A percentile compares a stretch with the other conserved stretches of the same genome.
phyloP scores from a whole-genome alignment of 2,113 vertebrate species.

The Dasyurus viverrinus region DNA sequence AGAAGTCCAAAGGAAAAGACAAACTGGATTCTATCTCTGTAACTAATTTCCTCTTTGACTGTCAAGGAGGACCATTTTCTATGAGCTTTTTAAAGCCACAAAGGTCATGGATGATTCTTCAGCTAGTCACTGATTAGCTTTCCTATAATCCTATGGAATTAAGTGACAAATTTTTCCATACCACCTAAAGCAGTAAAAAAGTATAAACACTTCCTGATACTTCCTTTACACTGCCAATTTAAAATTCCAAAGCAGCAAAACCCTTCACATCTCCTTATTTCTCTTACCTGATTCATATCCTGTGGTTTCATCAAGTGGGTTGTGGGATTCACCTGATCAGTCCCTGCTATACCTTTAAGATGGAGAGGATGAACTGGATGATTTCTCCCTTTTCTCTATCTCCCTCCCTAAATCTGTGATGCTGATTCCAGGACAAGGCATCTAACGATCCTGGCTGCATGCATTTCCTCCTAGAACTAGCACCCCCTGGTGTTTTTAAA shows the following conservation, averaged over 20 bases:
- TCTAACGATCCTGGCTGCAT: not conserved
- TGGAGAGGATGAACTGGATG: not conserved
- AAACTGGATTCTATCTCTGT: not conserved
- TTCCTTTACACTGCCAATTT: accelerated
- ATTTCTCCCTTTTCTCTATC: not conserved
- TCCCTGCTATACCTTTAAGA: not conserved
- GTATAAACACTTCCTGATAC: not conserved
- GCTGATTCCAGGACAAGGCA: not conserved
- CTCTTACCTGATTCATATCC: not conserved
- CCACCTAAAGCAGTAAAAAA: not conserved
- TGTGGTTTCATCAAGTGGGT: not conserved
- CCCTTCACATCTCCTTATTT: not conserved
- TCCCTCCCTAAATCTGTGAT: not conserved
- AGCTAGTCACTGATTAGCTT: not conserved
- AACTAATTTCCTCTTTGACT: not conserved
- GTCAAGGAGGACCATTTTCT: not conserved
- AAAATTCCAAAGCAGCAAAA: not conserved
- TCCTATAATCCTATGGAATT: not conserved
- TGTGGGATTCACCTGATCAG: not conserved
- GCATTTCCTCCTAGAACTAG: not conserved
- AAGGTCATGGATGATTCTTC: not conserved
- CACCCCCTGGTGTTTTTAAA: not conserved
- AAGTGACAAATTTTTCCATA: not conserved
- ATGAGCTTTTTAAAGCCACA: not conserved
- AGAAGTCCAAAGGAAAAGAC: not conserved